Conservation (phyloP, 2,797 vertebrate species). For the Phrynocephalus guinanensis region DNA sequence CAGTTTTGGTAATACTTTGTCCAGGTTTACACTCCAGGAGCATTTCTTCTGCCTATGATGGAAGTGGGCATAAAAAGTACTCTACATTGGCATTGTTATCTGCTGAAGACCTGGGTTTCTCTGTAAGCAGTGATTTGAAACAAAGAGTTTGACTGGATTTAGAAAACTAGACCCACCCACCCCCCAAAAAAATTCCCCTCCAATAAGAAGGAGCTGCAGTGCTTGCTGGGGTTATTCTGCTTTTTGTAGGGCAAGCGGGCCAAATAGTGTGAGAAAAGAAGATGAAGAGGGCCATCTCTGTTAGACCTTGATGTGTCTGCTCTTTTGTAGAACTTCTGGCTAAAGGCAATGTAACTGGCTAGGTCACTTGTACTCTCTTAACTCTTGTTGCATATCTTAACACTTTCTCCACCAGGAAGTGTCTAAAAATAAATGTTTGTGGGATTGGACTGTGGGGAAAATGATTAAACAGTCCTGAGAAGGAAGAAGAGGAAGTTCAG, state of each 20-base stretch:
- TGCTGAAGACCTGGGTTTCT: slow-evolving; percentile 37
- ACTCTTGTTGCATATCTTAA: slow-evolving; percentile 54
- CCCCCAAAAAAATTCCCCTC: background rate
- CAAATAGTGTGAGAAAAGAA: slow-evolving; percentile 1
- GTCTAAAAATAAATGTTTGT: slow-evolving; percentile 60
- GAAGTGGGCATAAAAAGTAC: slow-evolving; percentile 39
- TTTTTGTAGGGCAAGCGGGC: background rate
- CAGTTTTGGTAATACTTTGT: slow-evolving; percentile 17
- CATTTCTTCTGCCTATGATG: slow-evolving; percentile 32
- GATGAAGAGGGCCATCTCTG: slow-evolving; percentile 3
- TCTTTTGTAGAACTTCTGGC: slow-evolving; percentile 32
- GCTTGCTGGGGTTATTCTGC: background rate
- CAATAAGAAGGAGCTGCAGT: background rate
- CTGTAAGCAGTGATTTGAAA: slow-evolving; percentile 12
- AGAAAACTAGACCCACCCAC: background rate
- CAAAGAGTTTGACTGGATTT: slow-evolving; percentile 29
- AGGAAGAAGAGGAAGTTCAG: slow-evolving; percentile 60
- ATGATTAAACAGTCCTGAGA: slow-evolving; percentile 64
- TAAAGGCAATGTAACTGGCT: slow-evolving; percentile 49
- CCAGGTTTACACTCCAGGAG: background rate
- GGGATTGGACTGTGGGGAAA: slow-evolving; percentile 50
- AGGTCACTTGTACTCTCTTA: slow-evolving; percentile 52
- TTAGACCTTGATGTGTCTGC: slow-evolving; percentile 21
- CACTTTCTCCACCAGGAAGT: slow-evolving; percentile 60
- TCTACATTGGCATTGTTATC: slow-evolving; percentile 31